Percentiles rank a stretch among this genome's conserved stretches.
These are phyloP conservation scores for Cynaeus angustus DNA, from an alignment of 2,888 invertebrate species.

Conservation along the genomic window DNA sequence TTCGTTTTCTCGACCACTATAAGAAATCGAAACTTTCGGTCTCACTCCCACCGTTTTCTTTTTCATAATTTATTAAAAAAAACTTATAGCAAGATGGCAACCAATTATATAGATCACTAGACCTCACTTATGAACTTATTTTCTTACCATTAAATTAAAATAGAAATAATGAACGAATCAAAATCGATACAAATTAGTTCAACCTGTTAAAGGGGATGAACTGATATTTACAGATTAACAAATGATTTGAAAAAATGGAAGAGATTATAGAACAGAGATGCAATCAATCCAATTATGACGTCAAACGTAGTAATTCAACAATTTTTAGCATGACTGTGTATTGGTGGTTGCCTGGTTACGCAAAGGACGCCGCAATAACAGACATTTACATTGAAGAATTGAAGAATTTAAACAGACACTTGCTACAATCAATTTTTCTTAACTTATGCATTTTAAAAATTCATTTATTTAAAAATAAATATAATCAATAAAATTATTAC, in stretches of 20 bases:
- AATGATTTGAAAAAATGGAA: no score
- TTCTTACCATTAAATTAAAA: no score
- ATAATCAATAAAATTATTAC: not conserved
- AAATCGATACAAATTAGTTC: no score
- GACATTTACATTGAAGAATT: not conserved
- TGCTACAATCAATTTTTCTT: not conserved
- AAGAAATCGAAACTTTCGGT: not conserved
- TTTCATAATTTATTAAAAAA: not conserved
- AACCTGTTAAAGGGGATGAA: no score
- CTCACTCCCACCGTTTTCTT: not conserved
- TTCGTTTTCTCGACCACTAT: not conserved
- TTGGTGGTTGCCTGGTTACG: constrained; percentile 1
- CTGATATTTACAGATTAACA: no score
- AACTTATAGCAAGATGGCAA: no score
- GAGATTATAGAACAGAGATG: no score
- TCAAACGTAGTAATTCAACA: not conserved
- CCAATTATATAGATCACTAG: no score
- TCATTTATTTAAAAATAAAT: constrained; percentile 6
- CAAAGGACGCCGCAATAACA: not conserved
- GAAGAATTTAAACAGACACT: no score
- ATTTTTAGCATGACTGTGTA: not conserved
- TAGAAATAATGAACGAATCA: no score
- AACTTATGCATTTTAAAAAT: not conserved
- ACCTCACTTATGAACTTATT: no score
- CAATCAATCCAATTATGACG: not conserved